Percentiles rank a stretch among this genome's conserved stretches.
Conservation (phyloP, 2,797 vertebrate species). For the Sitta carolinensis region DNA sequence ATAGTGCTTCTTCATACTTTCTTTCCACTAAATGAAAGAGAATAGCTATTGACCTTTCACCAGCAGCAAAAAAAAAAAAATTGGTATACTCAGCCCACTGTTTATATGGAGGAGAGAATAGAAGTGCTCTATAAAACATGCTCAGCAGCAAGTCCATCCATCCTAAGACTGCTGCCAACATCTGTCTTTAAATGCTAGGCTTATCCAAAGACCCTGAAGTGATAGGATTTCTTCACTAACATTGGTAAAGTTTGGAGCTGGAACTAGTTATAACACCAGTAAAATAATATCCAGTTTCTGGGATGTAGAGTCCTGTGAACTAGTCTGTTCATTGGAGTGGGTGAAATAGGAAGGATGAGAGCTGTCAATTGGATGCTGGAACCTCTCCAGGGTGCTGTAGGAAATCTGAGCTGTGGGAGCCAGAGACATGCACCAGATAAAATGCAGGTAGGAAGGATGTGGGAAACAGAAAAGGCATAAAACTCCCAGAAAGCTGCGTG, state of each 20-base stretch:
- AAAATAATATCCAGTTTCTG: not conserved
- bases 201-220: not conserved
- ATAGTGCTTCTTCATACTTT: not conserved
- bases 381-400: not conserved
- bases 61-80: not conserved
- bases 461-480: too few species aligned
- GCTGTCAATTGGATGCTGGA: not conserved
- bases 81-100: not conserved
- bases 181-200: not conserved
- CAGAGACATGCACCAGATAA: not conserved
- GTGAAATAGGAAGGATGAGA: not conserved
- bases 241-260: not conserved
- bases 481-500: too few species aligned
- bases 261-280: not conserved
- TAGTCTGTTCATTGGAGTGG: not conserved
- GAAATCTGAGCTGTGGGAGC: not conserved
- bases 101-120: not conserved
- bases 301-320: not conserved
- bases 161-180: not conserved
- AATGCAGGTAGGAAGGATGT: not conserved
- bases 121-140: not conserved
- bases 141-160: not conserved
- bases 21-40: not conserved
- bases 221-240: not conserved
- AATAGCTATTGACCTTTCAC: not conserved